These are phyloP conservation scores for Myiotriccus ornatus DNA, from an alignment of 2,797 vertebrate species.

Conservation along the genomic window DNA sequence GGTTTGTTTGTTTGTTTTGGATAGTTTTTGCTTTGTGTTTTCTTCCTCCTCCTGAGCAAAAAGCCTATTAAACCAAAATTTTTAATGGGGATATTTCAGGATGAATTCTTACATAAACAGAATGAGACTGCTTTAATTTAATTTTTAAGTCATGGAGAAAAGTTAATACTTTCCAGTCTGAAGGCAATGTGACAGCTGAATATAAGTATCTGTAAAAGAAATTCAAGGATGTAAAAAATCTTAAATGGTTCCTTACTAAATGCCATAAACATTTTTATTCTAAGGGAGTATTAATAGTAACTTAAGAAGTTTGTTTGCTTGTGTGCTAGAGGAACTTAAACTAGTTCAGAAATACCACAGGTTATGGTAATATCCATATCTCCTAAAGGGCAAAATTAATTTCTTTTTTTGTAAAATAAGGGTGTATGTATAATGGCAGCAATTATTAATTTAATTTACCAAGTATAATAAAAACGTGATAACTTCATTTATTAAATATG, in stretches of 20 bases:
- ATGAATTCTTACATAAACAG: neutral
- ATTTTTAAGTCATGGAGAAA: neutral
- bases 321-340: neutral
- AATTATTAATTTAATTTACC: neutral
- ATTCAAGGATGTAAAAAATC: neutral
- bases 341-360: neutral
- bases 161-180: neutral
- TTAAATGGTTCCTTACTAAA: neutral
- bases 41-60: neutral
- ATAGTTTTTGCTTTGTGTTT: neutral
- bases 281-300: neutral
- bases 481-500: neutral
- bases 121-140: neutral
- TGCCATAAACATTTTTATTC: neutral
- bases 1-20: neutral
- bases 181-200: neutral
- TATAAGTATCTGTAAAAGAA: neutral
- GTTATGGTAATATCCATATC: neutral
- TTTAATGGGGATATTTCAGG: neutral
- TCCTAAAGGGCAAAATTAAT: neutral
- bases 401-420: neutral
- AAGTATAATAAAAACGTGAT: neutral
- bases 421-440: neutral
- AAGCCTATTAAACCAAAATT: neutral
- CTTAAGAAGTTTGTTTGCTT: neutral